Percentiles rank a stretch among this genome's conserved stretches.
These are phyloP conservation scores for Xenus cinereus DNA, from an alignment of 2,113 vertebrate species.

Conservation along the genomic window DNA sequence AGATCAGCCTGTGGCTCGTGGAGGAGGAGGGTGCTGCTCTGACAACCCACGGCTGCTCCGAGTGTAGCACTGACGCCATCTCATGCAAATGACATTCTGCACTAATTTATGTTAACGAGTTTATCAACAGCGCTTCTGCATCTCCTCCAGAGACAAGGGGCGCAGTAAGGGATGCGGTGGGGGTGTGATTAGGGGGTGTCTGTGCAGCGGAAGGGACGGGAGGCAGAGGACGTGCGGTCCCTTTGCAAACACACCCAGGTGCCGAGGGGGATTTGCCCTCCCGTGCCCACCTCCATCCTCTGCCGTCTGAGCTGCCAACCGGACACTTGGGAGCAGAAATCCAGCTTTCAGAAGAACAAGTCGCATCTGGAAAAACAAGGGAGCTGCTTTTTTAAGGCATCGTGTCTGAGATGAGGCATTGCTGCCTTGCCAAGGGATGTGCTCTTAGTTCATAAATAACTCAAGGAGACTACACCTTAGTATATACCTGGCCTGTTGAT, in stretches of 20 bases:
- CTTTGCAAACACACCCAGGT: neutral
- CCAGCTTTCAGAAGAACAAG: neutral
- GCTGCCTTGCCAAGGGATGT: neutral
- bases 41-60: neutral
- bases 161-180: neutral
- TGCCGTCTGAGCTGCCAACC: neutral
- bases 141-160: neutral
- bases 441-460: neutral
- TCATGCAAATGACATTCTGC: neutral
- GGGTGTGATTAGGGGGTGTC: neutral
- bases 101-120: neutral
- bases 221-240: fast-evolving
- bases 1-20: fast-evolving
- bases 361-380: neutral
- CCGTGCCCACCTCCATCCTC: neutral
- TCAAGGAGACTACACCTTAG: neutral
- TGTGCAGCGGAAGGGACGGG: neutral
- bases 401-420: neutral
- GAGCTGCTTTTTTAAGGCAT: neutral
- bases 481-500: neutral
- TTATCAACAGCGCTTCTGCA: neutral
- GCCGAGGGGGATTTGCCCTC: fast-evolving
- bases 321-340: neutral
- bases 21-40: neutral
- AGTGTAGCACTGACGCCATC: fast-evolving